Evolutionary conservation across 2,888 invertebrate genomes (phyloP), one percentile per base, ranked within the genome.

Genomic region (Stenchaetothrips biformis): DNA sequence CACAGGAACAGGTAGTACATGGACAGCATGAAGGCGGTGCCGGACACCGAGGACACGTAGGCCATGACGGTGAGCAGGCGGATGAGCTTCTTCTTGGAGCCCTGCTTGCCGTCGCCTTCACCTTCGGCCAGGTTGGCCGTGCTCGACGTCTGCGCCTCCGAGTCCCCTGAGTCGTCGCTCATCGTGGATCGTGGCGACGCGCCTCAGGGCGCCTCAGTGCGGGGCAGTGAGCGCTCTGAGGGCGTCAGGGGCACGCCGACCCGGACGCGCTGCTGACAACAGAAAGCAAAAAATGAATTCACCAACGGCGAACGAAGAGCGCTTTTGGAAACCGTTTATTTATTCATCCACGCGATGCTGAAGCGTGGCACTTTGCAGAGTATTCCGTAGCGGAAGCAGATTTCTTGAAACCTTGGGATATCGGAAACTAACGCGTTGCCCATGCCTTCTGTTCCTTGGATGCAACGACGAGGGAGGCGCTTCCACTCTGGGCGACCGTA

Each of bases 1-100:
- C 89, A 89, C 80, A 89, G 85, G 81, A 89, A 86, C 80, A 88
- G 87, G 85, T 89, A 89, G 84, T 89, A 89, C 11, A 89, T 86
- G 3, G 89, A 89, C 78, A 89, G 85, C 78, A 89, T 87, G 81
- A 89, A 88, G 25, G 89, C 89, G 8, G 88, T 89, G 82, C 88
- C 84, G 0, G 89, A 89, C 77, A 89, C 89, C n/a, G 88, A 87
- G 80, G 89, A 85, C 11, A 89, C 87, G 83, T 89, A 89, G 6
- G 88, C 88, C 80, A 89, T 84, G n/a, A 89, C 89, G n/a, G 82
- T 82, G 53, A 82, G 79, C 78, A 82, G 78, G n/a, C 82, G 77
- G 6, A 82, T 67, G 18, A 82, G 77, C 78, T 82, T 82, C 79
- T 81, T 81, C 67, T 48, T 48, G 21, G 48, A 78, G 37, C 37